Evolutionary conservation across 2,888 invertebrate species (phyloP).

Genomic region (Apotomis capreana): DNA sequence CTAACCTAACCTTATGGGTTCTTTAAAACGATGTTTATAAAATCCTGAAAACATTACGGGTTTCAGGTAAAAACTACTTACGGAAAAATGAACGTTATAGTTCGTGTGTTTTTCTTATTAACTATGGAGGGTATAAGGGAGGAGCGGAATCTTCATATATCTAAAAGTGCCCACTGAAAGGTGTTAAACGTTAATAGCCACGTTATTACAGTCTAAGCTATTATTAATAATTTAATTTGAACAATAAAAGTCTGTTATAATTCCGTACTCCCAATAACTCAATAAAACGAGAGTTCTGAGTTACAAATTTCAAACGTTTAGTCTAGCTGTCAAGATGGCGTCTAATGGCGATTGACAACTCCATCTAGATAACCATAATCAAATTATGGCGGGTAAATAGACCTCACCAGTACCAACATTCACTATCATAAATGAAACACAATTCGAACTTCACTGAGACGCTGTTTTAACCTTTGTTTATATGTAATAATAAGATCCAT

Average conservation of each 20-base stretch:
- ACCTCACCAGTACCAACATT: slow-evolving; percentile 12
- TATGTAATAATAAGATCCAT: background rate
- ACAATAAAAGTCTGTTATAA: slow-evolving; percentile 5
- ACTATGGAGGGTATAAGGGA: too few species aligned
- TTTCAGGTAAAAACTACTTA: too few species aligned
- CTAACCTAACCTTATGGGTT: too few species aligned
- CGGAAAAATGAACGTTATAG: too few species aligned
- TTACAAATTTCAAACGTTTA: slow-evolving; percentile 53
- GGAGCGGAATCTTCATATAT: too few species aligned
- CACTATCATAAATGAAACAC: background rate
- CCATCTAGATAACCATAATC: slow-evolving; percentile 79
- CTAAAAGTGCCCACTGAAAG: too few species aligned
- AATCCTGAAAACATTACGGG: too few species aligned
- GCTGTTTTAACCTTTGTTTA: slow-evolving; percentile 5
- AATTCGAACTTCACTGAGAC: background rate
- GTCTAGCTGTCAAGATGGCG: slow-evolving; percentile 67
- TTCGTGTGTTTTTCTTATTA: too few species aligned
- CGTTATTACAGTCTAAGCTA: too few species aligned
- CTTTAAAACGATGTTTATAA: too few species aligned
- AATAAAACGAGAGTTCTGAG: slow-evolving; percentile 32
- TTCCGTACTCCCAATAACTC: slow-evolving; percentile 9
- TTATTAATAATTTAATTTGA: too few species aligned
- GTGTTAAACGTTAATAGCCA: too few species aligned
- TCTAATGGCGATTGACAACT: slow-evolving; percentile 75
- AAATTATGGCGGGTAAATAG: slow-evolving; percentile 58